Evolutionary conservation across 2,888 invertebrate species (phyloP), one percentile per base, ranked within the genome.

Genomic region (Acrobasis repandana): DNA sequence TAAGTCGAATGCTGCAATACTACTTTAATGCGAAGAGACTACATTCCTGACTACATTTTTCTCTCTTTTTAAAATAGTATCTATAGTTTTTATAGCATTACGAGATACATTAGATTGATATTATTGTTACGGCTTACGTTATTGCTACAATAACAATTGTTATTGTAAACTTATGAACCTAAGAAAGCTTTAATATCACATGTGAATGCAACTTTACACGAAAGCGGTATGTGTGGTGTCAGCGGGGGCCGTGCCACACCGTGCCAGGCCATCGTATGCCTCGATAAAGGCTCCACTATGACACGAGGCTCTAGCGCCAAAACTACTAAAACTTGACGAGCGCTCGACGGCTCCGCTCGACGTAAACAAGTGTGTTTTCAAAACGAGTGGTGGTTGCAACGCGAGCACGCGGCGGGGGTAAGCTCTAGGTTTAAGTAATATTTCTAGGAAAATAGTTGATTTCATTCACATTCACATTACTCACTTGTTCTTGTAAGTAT

Each of bases 191-290:
- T 43, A 9, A 28, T 6, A 15, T 43, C 60, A 36, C 47, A 76
- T 88, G 83, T 82, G 73, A 71, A 88, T 65, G 71, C 76, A 70
- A 71, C 87, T 77, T 86, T 83, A 88, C 66, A 73, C 70, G 70
- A 75, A 82, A 80, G 76, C 75, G 75, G 77, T 81, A 85, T 75
- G 85, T 88, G 85, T 89, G 85, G 84, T 86, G 85, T 83, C 74
- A 79, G 78, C 72, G 82, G 78, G 80, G 81, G 85, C 68, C 86
- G 91, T 92, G 86, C 90, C 91, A 82, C 83, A 88, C 89, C 82
- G 91, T 91, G 85, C 89, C 92, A 84, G 88, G 72, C 76, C 80
- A 77, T 81, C 78, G 79, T 77, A 74, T 76, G 71, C 82, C 78
- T 74, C 83, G 80, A 80, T 81, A 83, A 85, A 83, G 83, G 83